These are phyloP conservation scores for Drosophila mayri DNA, from an alignment of 1,140 invertebrate species.

Conservation along the genomic window DNA sequence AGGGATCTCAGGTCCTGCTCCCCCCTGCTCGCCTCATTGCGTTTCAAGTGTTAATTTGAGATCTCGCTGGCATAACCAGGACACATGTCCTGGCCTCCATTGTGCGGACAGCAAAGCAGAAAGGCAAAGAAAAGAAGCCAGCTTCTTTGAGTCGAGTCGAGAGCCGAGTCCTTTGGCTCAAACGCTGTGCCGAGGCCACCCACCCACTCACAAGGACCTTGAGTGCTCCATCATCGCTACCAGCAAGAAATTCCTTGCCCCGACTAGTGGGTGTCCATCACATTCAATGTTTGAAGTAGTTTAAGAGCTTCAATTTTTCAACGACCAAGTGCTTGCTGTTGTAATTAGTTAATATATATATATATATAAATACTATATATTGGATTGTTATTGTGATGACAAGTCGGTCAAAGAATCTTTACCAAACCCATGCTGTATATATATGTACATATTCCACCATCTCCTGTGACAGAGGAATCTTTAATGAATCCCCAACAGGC, in stretches of 20 bases:
- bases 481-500: conserved; percentile 32
- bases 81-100: conserved; percentile 37
- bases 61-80: conserved; percentile 56
- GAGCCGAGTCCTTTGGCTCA: conserved; percentile 45
- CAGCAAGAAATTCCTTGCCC: neutral
- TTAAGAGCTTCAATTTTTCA: conserved; percentile 51
- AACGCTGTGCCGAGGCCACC: conserved; percentile 28
- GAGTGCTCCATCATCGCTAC: conserved; percentile 20
- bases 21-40: conserved; percentile 45
- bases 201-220: neutral
- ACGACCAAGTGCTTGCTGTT: conserved; percentile 21
- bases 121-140: conserved; percentile 26
- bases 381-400: conserved; percentile 7
- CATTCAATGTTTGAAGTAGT: conserved; percentile 41
- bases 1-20: conserved; percentile 10
- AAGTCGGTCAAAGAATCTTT: too few relatives aligned
- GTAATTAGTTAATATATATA: conserved; percentile 46
- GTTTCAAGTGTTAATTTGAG: conserved; percentile 73
- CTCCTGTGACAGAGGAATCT: conserved; percentile 14
- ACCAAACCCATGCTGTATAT: too few relatives aligned
- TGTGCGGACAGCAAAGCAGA: conserved; percentile 29
- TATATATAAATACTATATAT: neutral
- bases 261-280: conserved; percentile 32
- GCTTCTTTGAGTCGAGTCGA: conserved; percentile 31
- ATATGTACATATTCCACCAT: neutral